Evolutionary conservation across 2,888 invertebrate genomes (phyloP).

Genomic region (Steinernema carpocapsae): DNA sequence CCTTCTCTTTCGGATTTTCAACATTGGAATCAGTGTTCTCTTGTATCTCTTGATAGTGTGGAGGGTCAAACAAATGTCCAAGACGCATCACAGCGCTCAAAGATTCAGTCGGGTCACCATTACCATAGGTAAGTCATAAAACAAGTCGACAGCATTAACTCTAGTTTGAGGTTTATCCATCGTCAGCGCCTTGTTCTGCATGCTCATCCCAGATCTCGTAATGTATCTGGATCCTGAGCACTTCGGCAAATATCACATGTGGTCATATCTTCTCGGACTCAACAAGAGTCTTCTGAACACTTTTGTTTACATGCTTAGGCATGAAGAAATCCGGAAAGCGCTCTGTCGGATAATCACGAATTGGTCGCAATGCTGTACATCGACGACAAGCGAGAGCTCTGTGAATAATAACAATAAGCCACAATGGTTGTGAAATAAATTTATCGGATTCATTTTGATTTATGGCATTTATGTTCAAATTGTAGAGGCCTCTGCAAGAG

Average conservation of each 20-base stretch:
- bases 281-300: constrained; percentile 10
- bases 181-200: not conserved
- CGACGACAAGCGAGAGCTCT: not conserved
- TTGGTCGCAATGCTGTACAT: not conserved
- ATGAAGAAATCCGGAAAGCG: not conserved
- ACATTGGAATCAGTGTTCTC: not conserved
- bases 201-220: not conserved
- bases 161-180: not conserved
- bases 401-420: no score
- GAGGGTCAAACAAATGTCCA: not conserved
- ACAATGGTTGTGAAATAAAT: no score
- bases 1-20: not conserved
- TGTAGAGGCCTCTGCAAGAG: no score
- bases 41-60: not conserved
- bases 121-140: not conserved
- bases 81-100: not conserved
- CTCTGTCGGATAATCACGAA: not conserved
- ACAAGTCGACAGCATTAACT: no score
- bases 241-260: not conserved
- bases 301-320: not conserved
- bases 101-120: not conserved
- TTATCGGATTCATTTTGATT: no score
- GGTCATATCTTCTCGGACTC: constrained; percentile 9
- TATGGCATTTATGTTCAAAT: no score
- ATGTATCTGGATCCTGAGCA: constrained; percentile 2